Percentiles rank a stretch among this genome's conserved stretches.
These are phyloP conservation scores for Rattus norvegicus DNA, from an alignment of 2,113 vertebrate genomes.

Conservation along the genomic window GRCr8 NC_086029.1:31717501-31718000, in stretches of 20 bases:
- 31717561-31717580: constrained; percentile 40
- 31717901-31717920: not conserved
- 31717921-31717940: not conserved
- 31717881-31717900: constrained; percentile 35
- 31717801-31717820: not conserved
- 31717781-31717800: not conserved
- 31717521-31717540: constrained; percentile 33
- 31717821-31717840: not conserved
- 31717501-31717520: not conserved
- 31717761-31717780: not conserved
- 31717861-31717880: not conserved
- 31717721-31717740: not conserved
- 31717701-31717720: too few relatives aligned
- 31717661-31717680: not conserved
- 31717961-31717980: not conserved
- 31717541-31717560: constrained; percentile 34
- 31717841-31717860: not conserved
- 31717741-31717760: not conserved
- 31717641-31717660: not conserved
- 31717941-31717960: not conserved
- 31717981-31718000: not conserved
- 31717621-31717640: not conserved
- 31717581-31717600: constrained; percentile 48
- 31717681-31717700: not conserved
- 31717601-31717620: constrained; percentile 47